Evolutionary conservation across 2,888 invertebrate genomes (phyloP).

Genomic region (Sarcophaga variegata): DNA sequence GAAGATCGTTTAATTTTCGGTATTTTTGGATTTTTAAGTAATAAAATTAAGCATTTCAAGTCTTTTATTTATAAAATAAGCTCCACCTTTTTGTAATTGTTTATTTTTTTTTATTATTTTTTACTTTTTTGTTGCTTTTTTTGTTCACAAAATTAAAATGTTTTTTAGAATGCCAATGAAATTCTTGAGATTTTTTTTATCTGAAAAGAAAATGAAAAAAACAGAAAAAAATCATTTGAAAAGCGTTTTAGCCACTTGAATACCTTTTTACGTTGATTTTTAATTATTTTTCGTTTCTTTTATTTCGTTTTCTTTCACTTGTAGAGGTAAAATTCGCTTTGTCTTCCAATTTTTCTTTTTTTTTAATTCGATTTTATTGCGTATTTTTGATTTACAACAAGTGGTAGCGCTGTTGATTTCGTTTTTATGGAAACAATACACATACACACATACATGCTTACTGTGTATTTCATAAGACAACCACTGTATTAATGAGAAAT

Average conservation of each 20-base stretch:
- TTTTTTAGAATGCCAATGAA: background rate
- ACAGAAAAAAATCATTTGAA: background rate
- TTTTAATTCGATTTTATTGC: conserved; percentile 9
- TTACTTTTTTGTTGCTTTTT: background rate
- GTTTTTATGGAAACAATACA: conserved; percentile 27
- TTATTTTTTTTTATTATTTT: background rate
- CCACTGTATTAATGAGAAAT: background rate
- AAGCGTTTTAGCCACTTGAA: background rate
- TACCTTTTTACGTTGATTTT: background rate
- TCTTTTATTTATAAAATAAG: background rate
- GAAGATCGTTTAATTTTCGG: no score
- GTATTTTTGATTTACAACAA: conserved; percentile 57
- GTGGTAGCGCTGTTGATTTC: conserved; percentile 26
- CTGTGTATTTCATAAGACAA: conserved; percentile 49
- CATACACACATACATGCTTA: no score
- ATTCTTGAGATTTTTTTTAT: background rate
- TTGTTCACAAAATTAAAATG: background rate
- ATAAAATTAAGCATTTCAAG: background rate
- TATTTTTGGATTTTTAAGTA: background rate
- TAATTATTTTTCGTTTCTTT: background rate
- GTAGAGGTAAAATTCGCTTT: background rate
- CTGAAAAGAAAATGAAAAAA: no score
- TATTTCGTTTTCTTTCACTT: background rate
- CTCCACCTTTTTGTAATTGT: background rate
- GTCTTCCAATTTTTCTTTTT: conserved; percentile 41